Evolutionary conservation across 2,888 invertebrate genomes (phyloP).

Genomic region (Deilephila porcellus): DNA sequence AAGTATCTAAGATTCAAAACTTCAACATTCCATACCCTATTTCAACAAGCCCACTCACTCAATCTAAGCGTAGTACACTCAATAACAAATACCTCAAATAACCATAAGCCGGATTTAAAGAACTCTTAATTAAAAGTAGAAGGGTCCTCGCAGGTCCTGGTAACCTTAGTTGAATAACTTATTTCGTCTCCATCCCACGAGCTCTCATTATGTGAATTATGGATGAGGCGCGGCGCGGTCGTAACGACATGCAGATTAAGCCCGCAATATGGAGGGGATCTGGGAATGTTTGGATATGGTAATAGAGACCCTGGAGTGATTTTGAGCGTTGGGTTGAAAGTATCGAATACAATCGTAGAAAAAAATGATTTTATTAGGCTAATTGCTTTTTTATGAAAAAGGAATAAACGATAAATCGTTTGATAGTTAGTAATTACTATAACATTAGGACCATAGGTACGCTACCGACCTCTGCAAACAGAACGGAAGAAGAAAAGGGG

Average conservation of each 20-base stretch:
- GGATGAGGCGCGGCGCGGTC: constrained; percentile 74
- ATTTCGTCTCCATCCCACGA: constrained; percentile 54
- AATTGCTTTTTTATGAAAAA: no score
- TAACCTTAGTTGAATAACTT: constrained; percentile 43
- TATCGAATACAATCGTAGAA: no score
- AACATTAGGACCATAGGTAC: no score
- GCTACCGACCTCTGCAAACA: no score
- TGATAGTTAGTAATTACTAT: no score
- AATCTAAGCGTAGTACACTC: not conserved
- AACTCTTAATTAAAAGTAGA: constrained; percentile 33
- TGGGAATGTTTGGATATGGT: constrained; percentile 26
- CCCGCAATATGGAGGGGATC: constrained; percentile 58
- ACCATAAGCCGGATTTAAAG: constrained; percentile 27
- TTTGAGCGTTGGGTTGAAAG: not conserved
- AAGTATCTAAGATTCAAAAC: not conserved
- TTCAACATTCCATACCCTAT: not conserved
- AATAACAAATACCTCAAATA: constrained; percentile 17
- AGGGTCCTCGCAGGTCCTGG: constrained; percentile 29
- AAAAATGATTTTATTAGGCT: no score
- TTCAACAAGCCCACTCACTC: not conserved
- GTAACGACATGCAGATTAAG: constrained; percentile 81
- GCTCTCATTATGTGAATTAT: constrained; percentile 81
- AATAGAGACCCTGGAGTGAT: not conserved
- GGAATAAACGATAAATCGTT: no score
- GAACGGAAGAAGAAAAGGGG: no score